Evolutionary conservation across 2,113 vertebrate genomes (phyloP), one percentile per base, ranked within the genome.

Genomic region (Rhodinocichla rosea): DNA sequence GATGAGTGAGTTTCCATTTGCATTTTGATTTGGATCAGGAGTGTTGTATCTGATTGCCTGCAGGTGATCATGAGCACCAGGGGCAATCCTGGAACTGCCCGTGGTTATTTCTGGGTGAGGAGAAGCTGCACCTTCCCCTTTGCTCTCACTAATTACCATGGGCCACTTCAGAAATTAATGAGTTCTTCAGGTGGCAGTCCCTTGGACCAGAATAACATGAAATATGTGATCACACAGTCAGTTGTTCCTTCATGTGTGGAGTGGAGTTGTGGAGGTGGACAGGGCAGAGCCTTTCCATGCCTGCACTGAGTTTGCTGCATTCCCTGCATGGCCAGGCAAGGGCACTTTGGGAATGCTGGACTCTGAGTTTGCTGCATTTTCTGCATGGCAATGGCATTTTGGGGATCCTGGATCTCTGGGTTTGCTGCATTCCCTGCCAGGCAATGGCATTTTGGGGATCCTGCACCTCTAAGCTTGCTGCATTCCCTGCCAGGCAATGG

Each of bases 201-300:
- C 26, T 59, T 22, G 26, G 26, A 35, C 13, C 26, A 52, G 53
- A 37, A n/a, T 40, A 64, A n/a, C 10, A 18, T 16, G 8, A 18
- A 52, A 35, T 39, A 8, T 0, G 0, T 16, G 45, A 32, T 42
- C 28, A 37, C 44, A n/a, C 9, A 11, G 17, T 28, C 9, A 3
- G 5, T 4, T 28, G 11, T 11, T 32, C 50, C 15, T 28, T 21
- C 12, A 1, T 26, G 40, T 11, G 2, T 1, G 1, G 28, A 22
- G 35, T 53, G 20, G 24, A 17, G 2, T 0, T 9, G 8, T 17
- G 30, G 30, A 14, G 57, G 2, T 30, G 60, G 13, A 1, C 9
- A 24, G 15, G 7, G 2, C 55, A 30, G n/a, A 6, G 37, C 24
- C 8, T 35, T 22, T 7, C 32, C 6, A 0, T 26, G 20, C 26